phyloP scores from a whole-genome alignment of 2,113 vertebrate species.

The Sinosuthora webbiana region DNA sequence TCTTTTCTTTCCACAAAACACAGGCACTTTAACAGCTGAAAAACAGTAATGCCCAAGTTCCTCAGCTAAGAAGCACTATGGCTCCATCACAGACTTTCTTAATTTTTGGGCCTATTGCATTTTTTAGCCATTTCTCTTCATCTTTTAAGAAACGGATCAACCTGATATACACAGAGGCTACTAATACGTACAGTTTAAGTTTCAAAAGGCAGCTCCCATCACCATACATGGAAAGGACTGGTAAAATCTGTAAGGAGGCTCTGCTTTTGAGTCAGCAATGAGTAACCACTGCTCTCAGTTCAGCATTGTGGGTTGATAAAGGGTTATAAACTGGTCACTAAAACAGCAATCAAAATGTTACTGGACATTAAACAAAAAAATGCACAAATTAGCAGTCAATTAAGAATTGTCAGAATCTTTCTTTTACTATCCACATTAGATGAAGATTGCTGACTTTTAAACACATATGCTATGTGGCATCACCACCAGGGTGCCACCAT shows the following conservation, averaged over 20 bases:
- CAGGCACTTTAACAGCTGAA: background rate
- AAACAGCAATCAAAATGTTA: background rate
- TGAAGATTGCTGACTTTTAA: background rate
- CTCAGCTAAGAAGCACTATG: background rate
- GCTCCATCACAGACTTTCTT: background rate
- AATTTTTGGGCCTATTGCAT: background rate
- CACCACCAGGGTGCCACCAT: background rate
- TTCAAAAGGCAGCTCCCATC: background rate
- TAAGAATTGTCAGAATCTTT: background rate
- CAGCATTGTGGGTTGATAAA: accelerated
- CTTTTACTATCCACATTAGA: background rate
- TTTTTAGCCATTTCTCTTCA: background rate
- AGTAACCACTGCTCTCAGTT: background rate
- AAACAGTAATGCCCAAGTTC: background rate
- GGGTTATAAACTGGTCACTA: background rate
- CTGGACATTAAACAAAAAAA: background rate
- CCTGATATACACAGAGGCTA: background rate
- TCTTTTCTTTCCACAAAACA: background rate
- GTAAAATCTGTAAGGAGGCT: background rate
- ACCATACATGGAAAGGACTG: background rate
- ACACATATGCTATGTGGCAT: background rate
- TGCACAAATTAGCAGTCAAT: background rate
- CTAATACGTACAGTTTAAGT: background rate
- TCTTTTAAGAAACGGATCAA: background rate
- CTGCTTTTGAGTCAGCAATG: background rate